These are phyloP conservation scores for Urocyon cinereoargenteus DNA, from an alignment of 2,797 vertebrate genomes.

Conservation along the genomic window DNA sequence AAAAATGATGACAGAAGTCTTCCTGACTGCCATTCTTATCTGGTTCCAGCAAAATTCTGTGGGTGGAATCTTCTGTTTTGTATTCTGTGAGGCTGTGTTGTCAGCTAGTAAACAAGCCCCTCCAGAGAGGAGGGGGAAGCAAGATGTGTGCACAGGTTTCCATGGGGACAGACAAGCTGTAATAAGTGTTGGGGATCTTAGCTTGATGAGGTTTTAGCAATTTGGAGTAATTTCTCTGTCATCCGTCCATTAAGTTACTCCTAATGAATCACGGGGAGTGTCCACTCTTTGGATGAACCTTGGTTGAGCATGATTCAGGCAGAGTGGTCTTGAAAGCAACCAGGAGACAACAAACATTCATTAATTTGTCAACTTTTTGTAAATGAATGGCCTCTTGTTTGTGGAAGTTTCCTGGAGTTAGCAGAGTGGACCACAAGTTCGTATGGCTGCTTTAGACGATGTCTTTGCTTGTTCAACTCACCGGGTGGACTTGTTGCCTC, in stretches of 20 bases:
- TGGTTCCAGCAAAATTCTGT: neutral
- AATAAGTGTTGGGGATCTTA: constrained; percentile 74
- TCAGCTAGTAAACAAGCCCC: constrained; percentile 82
- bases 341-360: neutral
- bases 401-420: neutral
- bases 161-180: constrained; percentile 84
- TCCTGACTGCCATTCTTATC: neutral
- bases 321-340: constrained; percentile 51
- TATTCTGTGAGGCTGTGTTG: neutral
- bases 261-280: constrained; percentile 10
- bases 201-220: constrained; percentile 78
- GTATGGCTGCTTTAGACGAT: neutral
- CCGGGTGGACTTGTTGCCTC: neutral
- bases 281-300: constrained; percentile 35
- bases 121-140: constrained; percentile 63
- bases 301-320: neutral
- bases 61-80: constrained; percentile 18
- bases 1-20: neutral
- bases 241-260: constrained; percentile 61
- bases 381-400: neutral
- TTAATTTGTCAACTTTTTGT: constrained; percentile 27
- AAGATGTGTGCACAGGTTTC: constrained; percentile 78
- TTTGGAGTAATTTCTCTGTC: constrained; percentile 71
- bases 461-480: neutral
- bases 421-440: neutral